A percentile compares a stretch with the other conserved stretches of the same genome.
Evolutionary conservation across 2,797 vertebrate species (phyloP).

Genomic region (Pangasius krempfi): DNA sequence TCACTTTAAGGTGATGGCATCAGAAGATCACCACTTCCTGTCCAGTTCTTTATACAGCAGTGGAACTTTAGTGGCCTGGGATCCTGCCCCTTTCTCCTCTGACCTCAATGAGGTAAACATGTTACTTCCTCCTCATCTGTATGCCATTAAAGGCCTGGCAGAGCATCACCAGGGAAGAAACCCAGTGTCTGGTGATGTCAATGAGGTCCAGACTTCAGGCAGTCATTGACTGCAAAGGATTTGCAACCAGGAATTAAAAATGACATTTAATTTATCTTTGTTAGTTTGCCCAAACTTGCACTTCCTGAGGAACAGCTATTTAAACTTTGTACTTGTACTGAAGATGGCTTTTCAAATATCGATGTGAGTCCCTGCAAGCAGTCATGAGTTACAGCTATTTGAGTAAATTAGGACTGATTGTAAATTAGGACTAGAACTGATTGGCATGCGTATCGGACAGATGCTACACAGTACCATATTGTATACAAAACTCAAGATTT

Average conservation of each 20-base stretch:
- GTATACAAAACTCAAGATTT: too few relatives aligned
- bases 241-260: too few relatives aligned
- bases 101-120: conserved; percentile 73
- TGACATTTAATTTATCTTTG: neutral
- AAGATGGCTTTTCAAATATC: neutral
- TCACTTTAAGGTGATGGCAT: conserved; percentile 75
- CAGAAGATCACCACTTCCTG: conserved; percentile 77
- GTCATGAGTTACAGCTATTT: too few relatives aligned
- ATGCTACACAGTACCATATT: too few relatives aligned
- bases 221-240: neutral
- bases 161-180: neutral
- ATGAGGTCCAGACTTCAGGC: neutral
- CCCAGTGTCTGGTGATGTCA: neutral
- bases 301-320: neutral
- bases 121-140: neutral
- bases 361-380: neutral
- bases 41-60: conserved; percentile 80
- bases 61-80: conserved; percentile 79
- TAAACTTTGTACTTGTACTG: too few relatives aligned
- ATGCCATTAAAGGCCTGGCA: neutral
- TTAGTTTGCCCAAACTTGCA: neutral
- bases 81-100: conserved; percentile 78
- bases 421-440: too few relatives aligned
- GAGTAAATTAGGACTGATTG: too few relatives aligned
- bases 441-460: too few relatives aligned